A percentile compares a stretch with the other conserved stretches of the same genome.
These are phyloP conservation scores for Tragelaphus strepsiceros DNA, from an alignment of 2,113 vertebrate genomes.

Conservation along the genomic window DNA sequence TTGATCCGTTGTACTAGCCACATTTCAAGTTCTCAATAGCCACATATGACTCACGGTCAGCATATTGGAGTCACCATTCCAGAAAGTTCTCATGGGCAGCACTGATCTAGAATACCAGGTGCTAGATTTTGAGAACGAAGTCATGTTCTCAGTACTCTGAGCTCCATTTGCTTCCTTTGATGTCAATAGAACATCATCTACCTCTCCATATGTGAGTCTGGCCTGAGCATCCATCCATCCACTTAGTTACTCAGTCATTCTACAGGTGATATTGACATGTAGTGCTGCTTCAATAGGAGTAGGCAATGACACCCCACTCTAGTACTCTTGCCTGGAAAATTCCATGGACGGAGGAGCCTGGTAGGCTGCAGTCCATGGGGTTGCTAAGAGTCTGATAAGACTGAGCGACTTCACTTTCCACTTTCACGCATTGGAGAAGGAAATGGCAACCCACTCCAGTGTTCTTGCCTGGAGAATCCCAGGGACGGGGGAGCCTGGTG, in stretches of 20 bases:
- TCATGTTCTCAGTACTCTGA: neutral
- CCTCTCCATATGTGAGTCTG: neutral
- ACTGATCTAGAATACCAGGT: neutral
- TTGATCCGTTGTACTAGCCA: neutral
- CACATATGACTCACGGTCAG: neutral
- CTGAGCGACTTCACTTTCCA: no score
- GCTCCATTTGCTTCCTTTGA: neutral
- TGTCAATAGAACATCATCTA: neutral
- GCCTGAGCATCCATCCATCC: neutral
- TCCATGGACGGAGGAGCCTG: no score
- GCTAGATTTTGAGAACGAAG: neutral
- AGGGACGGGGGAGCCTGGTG: no score
- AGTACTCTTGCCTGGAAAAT: no score
- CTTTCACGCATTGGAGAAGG: no score
- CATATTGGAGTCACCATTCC: neutral
- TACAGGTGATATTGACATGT: fast-evolving
- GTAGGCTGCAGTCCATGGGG: no score
- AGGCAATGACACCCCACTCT: no score
- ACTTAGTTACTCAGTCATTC: neutral
- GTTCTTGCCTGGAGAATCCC: no score
- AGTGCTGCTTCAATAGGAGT: neutral
- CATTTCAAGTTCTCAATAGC: neutral
- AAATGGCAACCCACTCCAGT: no score
- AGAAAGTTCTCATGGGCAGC: neutral
- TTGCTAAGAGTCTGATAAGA: no score